Evolutionary conservation across 2,797 vertebrate species (phyloP).

Genomic region (Hephaestus fuliginosus): DNA sequence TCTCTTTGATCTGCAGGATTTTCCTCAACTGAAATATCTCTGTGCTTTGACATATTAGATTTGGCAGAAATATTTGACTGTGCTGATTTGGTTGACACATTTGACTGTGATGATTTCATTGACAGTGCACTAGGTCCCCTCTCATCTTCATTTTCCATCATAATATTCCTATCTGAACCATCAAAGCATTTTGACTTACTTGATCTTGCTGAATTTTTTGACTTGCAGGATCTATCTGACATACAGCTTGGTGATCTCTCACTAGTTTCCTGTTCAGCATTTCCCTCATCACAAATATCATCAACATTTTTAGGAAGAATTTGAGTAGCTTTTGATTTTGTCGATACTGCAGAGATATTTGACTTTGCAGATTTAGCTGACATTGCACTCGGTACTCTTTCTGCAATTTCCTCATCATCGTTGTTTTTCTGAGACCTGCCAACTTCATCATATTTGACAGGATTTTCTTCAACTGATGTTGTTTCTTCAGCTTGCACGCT

Average conservation of each 20-base stretch:
- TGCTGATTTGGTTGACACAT: constrained; percentile 35
- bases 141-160: constrained; percentile 24
- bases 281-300: constrained; percentile 8
- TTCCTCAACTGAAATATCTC: constrained; percentile 39
- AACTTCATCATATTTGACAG: constrained; percentile 5
- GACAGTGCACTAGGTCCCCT: constrained; percentile 57
- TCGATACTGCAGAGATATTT: constrained; percentile 55
- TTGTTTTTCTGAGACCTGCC: constrained; percentile 23
- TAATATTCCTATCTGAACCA: constrained; percentile 3
- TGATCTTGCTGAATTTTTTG: constrained; percentile 48
- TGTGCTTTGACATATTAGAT: constrained; percentile 29
- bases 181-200: constrained; percentile 22
- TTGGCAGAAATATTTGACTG: constrained; percentile 64
- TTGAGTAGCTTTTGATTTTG: constrained; percentile 47
- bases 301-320: constrained; percentile 1
- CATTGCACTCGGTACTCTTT: constrained; percentile 51
- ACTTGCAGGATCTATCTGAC: constrained; percentile 52
- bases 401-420: neutral
- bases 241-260: constrained; percentile 43
- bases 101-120: constrained; percentile 60
- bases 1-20: constrained; percentile 3
- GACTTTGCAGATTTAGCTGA: constrained; percentile 71
- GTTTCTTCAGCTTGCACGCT: constrained; percentile 26
- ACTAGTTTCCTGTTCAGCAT: constrained; percentile 12
- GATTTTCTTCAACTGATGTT: constrained; percentile 35